A percentile compares a stretch with the other conserved stretches of the same genome.
These are phyloP conservation scores for Hippocampus zosterae DNA, from an alignment of 2,113 vertebrate genomes.

Conservation along the genomic window DNA sequence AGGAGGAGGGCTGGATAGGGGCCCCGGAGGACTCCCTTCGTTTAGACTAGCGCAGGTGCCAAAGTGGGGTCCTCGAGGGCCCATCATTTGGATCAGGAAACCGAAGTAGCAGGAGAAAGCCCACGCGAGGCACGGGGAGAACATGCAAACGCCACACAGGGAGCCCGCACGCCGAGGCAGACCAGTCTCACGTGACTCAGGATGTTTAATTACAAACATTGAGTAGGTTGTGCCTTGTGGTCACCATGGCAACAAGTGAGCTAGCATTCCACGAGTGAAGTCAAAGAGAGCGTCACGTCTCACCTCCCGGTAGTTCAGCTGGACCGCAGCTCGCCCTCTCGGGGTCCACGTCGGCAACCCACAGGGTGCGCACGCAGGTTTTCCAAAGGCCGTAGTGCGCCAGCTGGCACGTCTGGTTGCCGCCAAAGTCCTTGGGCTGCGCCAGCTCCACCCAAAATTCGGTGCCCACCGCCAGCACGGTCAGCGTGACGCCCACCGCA, in stretches of 20 bases:
- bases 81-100: no score
- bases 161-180: no score
- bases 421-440: slow-evolving; percentile 72
- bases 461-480: slow-evolving; percentile 82
- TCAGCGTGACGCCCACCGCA: slow-evolving; percentile 76
- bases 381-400: slow-evolving; percentile 87
- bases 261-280: not conserved
- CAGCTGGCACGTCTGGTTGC: slow-evolving; percentile 78
- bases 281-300: slow-evolving; percentile 31
- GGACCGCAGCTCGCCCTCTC: slow-evolving; percentile 80
- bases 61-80: no score
- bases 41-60: no score
- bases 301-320: slow-evolving; percentile 82
- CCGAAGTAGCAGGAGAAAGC: no score
- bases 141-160: no score
- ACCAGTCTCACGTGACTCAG: no score
- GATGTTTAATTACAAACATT: not conserved
- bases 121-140: no score
- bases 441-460: slow-evolving; percentile 89
- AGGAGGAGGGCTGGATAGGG: no score
- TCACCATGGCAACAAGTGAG: not conserved
- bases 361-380: slow-evolving; percentile 79
- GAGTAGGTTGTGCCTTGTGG: not conserved
- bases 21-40: no score
- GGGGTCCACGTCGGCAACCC: slow-evolving; percentile 77